Percentiles rank a stretch among this genome's conserved stretches.
Conservation (phyloP, 2,113 vertebrate species). For the Tragelaphus strepsiceros region DNA sequence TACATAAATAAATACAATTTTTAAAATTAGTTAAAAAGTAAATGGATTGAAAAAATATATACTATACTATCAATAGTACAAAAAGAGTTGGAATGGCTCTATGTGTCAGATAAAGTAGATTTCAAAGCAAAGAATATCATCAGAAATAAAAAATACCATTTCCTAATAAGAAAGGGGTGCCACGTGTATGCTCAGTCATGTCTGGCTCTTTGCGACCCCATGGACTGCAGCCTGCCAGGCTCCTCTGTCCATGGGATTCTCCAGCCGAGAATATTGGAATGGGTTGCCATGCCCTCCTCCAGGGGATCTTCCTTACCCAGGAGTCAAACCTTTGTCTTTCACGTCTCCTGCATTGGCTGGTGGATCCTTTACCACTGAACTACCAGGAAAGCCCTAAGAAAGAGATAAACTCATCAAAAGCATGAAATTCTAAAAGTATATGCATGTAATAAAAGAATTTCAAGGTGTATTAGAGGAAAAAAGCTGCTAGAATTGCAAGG, state of each 20-base stretch:
- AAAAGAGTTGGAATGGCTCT: neutral
- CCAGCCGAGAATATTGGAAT: neutral
- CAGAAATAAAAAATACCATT: neutral
- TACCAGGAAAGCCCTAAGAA: neutral
- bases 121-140: neutral
- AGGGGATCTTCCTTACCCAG: neutral
- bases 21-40: neutral
- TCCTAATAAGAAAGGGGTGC: neutral
- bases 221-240: neutral
- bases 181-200: neutral
- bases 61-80: neutral
- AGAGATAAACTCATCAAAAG: neutral
- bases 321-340: neutral
- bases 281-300: neutral
- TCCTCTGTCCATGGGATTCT: neutral
- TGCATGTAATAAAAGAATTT: neutral
- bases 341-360: neutral
- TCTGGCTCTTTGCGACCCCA: neutral
- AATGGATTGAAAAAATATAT: neutral
- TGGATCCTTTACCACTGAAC: neutral
- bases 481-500: neutral
- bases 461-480: neutral
- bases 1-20: neutral
- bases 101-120: neutral
- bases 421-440: neutral